A percentile compares a stretch with the other conserved stretches of the same genome.
phyloP scores from a whole-genome alignment of 2,797 vertebrate species.

The Mallotus villosus region DNA sequence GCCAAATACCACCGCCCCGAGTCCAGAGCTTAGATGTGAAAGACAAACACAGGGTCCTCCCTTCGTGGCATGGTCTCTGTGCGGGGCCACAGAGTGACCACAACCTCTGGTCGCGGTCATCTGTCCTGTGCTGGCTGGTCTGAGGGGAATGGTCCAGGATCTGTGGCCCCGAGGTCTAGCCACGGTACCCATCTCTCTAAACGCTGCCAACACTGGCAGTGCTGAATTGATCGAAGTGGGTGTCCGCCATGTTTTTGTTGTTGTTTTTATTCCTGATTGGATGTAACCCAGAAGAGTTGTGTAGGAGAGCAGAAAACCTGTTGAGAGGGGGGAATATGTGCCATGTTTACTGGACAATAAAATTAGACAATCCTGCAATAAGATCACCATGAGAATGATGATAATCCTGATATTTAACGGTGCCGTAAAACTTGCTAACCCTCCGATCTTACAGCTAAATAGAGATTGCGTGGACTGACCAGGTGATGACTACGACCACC shows the following conservation, averaged over 20 bases:
- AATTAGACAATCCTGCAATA: background rate
- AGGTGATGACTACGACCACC: background rate
- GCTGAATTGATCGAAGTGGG: too few species aligned
- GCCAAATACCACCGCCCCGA: constrained; percentile 72
- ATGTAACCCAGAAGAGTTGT: too few species aligned
- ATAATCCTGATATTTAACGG: too few species aligned
- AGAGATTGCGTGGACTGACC: background rate
- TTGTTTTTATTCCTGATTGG: too few species aligned
- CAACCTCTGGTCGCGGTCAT: constrained; percentile 69
- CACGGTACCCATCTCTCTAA: background rate
- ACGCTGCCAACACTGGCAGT: too few species aligned
- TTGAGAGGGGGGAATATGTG: too few species aligned
- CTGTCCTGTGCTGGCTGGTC: constrained; percentile 57
- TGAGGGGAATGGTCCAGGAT: constrained; percentile 18
- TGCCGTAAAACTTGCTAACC: too few species aligned
- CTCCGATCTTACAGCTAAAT: background rate
- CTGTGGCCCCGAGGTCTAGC: background rate
- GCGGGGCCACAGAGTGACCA: constrained; percentile 63
- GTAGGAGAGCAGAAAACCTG: too few species aligned
- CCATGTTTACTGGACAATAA: background rate
- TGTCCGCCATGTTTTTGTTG: too few species aligned
- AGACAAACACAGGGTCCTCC: constrained; percentile 77
- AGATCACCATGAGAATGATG: background rate
- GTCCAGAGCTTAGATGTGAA: constrained; percentile 69
- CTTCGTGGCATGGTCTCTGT: constrained; percentile 60